Conservation (phyloP, 2,113 vertebrate genomes). For the Python bivittatus region DNA sequence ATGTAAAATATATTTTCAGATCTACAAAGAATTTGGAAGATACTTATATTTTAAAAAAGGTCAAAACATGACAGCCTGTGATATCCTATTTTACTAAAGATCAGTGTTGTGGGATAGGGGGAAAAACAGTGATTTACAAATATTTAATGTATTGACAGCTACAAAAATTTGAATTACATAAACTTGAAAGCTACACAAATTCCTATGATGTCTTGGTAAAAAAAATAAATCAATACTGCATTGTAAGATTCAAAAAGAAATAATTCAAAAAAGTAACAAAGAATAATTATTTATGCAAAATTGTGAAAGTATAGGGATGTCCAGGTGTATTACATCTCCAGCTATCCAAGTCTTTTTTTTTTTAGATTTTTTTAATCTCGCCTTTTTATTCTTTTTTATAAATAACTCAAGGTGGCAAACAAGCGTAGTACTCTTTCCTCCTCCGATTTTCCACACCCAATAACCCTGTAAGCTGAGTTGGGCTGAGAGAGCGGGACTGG, state of each 20-base stretch:
- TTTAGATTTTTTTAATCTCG: too few relatives aligned
- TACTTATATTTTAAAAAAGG: not conserved
- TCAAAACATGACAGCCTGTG: not conserved
- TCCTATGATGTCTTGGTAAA: not conserved
- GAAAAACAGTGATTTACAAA: not conserved
- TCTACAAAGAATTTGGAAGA: not conserved
- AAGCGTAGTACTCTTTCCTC: too few relatives aligned
- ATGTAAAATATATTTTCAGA: not conserved
- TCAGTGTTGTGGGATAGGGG: not conserved
- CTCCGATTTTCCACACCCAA: too few relatives aligned
- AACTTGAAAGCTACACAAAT: not conserved
- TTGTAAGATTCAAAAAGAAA: not conserved
- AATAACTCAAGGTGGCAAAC: too few relatives aligned
- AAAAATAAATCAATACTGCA: not conserved
- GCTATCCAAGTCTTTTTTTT: too few relatives aligned
- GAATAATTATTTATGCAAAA: not conserved
- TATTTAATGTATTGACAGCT: not conserved
- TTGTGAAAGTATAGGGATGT: not conserved
- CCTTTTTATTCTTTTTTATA: too few relatives aligned
- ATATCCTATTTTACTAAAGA: not conserved
- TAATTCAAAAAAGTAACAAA: not conserved
- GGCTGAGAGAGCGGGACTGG: too few relatives aligned
- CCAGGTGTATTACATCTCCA: too few relatives aligned
- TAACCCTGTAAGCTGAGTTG: too few relatives aligned
- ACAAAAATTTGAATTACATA: not conserved